phyloP scores from a whole-genome alignment of 2,797 vertebrate genomes.

The Gymnothorax reevesii region DNA sequence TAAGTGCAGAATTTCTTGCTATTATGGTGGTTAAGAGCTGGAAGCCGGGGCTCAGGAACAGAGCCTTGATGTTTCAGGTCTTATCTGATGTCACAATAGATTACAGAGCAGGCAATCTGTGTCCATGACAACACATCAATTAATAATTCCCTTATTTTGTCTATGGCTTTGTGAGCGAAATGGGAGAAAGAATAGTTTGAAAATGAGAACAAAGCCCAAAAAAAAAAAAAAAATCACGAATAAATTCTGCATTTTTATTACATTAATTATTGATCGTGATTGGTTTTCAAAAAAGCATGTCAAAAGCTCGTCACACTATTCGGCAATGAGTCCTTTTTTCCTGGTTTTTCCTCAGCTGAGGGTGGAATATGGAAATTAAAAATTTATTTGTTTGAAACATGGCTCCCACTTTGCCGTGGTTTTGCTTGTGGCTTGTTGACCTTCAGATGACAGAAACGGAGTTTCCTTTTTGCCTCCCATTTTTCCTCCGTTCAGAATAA shows the following conservation, averaged over 20 bases:
- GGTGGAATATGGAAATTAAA: constrained; percentile 42
- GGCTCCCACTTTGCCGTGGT: constrained; percentile 21
- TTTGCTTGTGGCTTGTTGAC: constrained; percentile 5
- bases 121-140: constrained; percentile 46
- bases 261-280: background rate
- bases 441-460: background rate
- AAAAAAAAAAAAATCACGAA: constrained; percentile 20
- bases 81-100: background rate
- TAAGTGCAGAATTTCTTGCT: constrained; percentile 11
- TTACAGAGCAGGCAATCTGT: constrained; percentile 27
- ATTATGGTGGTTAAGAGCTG: constrained; percentile 19
- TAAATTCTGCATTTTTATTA: constrained; percentile 11
- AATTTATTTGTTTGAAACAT: constrained; percentile 42
- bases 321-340: constrained; percentile 25
- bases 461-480: background rate
- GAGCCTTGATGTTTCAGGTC: constrained; percentile 33
- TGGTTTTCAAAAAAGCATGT: constrained; percentile 8
- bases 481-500: background rate
- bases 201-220: constrained; percentile 6
- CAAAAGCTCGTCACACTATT: background rate
- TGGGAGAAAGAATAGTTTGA: background rate
- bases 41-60: background rate
- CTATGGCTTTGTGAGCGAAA: constrained; percentile 19
- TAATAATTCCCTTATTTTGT: constrained; percentile 31
- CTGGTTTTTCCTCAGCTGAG: constrained; percentile 23